These are phyloP conservation scores for Phortica variegata DNA, from an alignment of 1,140 invertebrate species.

Conservation along the genomic window DNA sequence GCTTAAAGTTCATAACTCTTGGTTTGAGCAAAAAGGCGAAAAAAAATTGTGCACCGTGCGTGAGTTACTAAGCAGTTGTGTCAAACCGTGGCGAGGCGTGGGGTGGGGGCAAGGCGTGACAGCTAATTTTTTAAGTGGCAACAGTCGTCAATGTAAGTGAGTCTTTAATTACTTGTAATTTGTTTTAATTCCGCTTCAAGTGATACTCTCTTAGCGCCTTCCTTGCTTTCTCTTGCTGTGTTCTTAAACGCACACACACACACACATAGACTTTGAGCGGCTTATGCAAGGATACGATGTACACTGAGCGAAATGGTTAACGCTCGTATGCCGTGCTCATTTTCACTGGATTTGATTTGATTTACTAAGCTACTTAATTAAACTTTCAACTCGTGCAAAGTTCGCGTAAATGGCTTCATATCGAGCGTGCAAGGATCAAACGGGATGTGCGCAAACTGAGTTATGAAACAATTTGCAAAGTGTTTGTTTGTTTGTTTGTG, in stretches of 20 bases:
- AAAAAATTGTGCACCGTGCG: too few species aligned
- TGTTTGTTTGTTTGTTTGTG: neutral
- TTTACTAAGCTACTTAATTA: slow-evolving; percentile 46
- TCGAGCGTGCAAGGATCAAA: slow-evolving; percentile 1
- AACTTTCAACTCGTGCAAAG: slow-evolving; percentile 30
- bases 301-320: too few species aligned
- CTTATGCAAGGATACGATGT: too few species aligned
- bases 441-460: slow-evolving; percentile 31
- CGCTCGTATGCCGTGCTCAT: too few species aligned
- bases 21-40: too few species aligned
- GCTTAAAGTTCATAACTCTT: too few species aligned
- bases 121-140: neutral
- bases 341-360: too few species aligned
- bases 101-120: too few species aligned
- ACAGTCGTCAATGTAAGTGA: slow-evolving; percentile 33
- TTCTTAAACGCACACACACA: neutral
- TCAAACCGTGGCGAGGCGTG: too few species aligned
- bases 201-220: slow-evolving; percentile 11
- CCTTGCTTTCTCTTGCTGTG: neutral
- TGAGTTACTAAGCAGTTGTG: too few species aligned
- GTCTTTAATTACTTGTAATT: slow-evolving; percentile 52
- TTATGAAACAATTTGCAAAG: slow-evolving; percentile 42
- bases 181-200: slow-evolving; percentile 48
- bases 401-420: neutral
- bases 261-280: too few species aligned